phyloP scores from a whole-genome alignment of 2,113 vertebrate species.

The Craseonycteris thonglongyai region DNA sequence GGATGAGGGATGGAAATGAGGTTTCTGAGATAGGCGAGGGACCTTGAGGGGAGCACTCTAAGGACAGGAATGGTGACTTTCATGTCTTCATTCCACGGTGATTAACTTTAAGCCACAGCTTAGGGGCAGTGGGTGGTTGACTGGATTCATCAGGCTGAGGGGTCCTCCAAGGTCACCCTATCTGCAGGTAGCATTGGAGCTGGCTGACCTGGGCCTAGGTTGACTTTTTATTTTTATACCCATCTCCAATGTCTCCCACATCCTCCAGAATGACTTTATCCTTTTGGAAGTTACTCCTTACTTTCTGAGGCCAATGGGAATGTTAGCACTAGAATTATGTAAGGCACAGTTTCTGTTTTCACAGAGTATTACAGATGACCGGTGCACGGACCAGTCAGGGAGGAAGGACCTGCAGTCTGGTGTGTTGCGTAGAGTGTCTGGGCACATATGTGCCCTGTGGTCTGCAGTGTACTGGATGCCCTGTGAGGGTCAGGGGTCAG shows the following conservation, averaged over 20 bases:
- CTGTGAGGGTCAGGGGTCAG: not conserved
- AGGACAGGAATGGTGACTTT: not conserved
- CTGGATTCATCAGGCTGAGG: not conserved
- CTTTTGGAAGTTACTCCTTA: not conserved
- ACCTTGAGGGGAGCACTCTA: rapidly evolving
- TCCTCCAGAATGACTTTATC: not conserved
- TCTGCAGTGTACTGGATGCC: not conserved
- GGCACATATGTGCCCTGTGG: no score
- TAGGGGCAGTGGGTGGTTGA: not conserved
- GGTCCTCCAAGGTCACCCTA: not conserved
- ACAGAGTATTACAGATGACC: not conserved
- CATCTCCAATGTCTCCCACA: not conserved
- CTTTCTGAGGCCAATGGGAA: not conserved
- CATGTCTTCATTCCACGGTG: not conserved
- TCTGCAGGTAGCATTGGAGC: not conserved
- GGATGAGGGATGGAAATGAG: not conserved
- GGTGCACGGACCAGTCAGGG: not conserved
- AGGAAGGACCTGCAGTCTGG: not conserved
- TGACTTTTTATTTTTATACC: not conserved
- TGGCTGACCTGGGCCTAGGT: not conserved
- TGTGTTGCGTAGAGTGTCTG: not conserved
- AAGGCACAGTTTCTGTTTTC: not conserved
- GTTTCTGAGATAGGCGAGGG: not conserved
- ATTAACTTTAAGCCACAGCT: not conserved
- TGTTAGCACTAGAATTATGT: not conserved